These are phyloP conservation scores for Tapera naevia DNA, from an alignment of 2,797 vertebrate species.

Conservation along the genomic window DNA sequence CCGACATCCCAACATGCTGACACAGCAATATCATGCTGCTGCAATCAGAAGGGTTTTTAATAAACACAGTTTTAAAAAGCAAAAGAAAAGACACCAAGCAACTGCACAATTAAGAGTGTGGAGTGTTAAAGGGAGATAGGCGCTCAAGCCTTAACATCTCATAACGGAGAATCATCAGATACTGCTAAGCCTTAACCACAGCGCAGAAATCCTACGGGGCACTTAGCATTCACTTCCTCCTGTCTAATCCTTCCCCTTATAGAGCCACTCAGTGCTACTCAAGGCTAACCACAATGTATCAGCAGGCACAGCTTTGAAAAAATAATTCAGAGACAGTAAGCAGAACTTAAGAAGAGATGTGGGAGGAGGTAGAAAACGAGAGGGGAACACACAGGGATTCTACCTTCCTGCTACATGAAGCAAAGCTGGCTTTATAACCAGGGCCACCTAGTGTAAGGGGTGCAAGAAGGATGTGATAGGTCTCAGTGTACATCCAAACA, in stretches of 20 bases:
- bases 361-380: neutral
- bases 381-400: neutral
- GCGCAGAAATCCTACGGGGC: accelerated
- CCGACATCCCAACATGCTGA: neutral
- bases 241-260: neutral
- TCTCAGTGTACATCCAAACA: neutral
- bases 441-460: neutral
- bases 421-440: neutral
- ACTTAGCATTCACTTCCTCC: neutral
- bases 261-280: neutral
- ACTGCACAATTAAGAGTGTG: neutral
- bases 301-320: neutral
- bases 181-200: neutral
- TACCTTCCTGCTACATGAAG: neutral
- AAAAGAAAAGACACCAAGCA: neutral
- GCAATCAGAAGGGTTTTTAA: neutral
- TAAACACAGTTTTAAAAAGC: neutral
- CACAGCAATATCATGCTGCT: neutral
- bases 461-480: neutral
- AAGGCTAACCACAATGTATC: neutral
- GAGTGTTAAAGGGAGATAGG: neutral
- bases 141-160: neutral
- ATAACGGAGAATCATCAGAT: neutral
- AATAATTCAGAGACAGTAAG: neutral
- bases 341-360: neutral